Conservation (phyloP, 1,140 invertebrate species). For the Euborellia annulipes region DNA sequence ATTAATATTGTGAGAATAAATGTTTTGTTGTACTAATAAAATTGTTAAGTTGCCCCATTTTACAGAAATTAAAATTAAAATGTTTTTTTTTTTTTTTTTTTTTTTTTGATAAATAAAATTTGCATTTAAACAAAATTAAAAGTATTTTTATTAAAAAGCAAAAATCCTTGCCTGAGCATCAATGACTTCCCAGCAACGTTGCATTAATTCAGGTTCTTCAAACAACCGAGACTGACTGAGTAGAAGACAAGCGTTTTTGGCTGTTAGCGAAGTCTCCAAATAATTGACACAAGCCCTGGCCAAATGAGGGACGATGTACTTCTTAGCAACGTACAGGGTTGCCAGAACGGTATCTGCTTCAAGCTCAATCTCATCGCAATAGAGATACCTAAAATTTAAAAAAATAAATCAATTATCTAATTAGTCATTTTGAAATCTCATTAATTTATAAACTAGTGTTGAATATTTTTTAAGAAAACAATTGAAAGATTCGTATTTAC, state of each 20-base stretch:
- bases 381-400: conserved; percentile 74
- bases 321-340: conserved; percentile 81
- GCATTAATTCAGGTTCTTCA: conserved; percentile 85
- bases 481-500: no score
- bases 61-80: no score
- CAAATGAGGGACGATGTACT: conserved; percentile 83
- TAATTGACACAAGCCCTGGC: conserved; percentile 80
- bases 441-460: no score
- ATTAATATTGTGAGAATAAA: no score
- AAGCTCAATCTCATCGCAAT: conserved; percentile 87
- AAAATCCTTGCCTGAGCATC: conserved; percentile 62
- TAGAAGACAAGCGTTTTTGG: conserved; percentile 81
- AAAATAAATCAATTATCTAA: no score
- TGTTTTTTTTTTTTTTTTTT: no score
- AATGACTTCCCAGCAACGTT: conserved; percentile 89
- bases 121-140: no score
- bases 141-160: conserved; percentile 3
- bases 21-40: no score
- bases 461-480: no score
- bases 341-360: conserved; percentile 82
- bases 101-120: no score
- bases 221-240: conserved; percentile 79
- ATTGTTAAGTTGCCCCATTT: no score
- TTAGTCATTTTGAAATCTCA: no score
- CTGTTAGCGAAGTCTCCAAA: conserved; percentile 78